Percentiles rank a stretch among this genome's conserved stretches.
Evolutionary conservation across 1,140 invertebrate genomes (phyloP).

Genomic region (Philopotamus ludificatus): DNA sequence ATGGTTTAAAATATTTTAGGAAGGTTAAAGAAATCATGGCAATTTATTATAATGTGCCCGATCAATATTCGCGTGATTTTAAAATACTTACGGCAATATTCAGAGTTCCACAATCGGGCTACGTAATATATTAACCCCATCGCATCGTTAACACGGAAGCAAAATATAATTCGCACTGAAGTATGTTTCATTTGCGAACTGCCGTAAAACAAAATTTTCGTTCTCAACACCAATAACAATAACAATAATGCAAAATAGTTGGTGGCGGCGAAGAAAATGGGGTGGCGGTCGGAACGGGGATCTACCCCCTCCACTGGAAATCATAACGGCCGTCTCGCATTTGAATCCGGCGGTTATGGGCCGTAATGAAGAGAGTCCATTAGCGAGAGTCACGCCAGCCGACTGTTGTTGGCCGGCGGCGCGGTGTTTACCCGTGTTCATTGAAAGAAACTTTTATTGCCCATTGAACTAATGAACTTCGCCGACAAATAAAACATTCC

Average conservation of each 20-base stretch:
- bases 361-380: background rate
- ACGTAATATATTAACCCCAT: background rate
- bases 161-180: background rate
- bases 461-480: slow-evolving; percentile 11
- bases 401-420: background rate
- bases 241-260: background rate
- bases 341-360: background rate
- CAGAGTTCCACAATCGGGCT: background rate
- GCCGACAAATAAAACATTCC: background rate
- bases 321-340: slow-evolving; percentile 7
- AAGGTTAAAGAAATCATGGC: too few species aligned
- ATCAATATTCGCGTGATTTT: too few species aligned
- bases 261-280: too few species aligned
- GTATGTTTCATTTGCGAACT: slow-evolving; percentile 5
- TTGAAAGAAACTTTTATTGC: slow-evolving; percentile 12
- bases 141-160: background rate
- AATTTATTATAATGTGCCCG: too few species aligned
- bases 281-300: too few species aligned
- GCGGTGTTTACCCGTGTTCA: background rate
- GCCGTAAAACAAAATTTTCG: too few species aligned
- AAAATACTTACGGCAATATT: too few species aligned
- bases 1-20: too few species aligned
- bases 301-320: background rate
- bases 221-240: background rate
- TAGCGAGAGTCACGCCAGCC: background rate